Base-by-base conservation (phyloP, 1,140 invertebrate species). In the Phymastichus coffea region DNA sequence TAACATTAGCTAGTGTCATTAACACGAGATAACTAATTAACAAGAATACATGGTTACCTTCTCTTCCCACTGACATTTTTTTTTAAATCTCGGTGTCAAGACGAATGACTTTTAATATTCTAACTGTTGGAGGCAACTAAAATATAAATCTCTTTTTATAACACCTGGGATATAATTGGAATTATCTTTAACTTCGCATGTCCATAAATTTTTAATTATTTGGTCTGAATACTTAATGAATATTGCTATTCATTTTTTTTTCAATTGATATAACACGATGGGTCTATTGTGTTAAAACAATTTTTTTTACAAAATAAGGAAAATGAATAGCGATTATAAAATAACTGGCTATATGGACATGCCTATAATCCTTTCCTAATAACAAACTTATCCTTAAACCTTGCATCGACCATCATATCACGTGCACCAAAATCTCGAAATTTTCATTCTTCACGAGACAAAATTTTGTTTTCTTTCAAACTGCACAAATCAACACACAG, bases 361-460 rank as follows among this genome's bases (percentile, higher is more conserved):
- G 33, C 17, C 41, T 9, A 12, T 33, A 7, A 37, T n/a, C 48
- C 17, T 41, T 47, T 25, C 51, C 35, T 10, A 30, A 14, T 54
- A 25, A 47, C 30, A 17, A 20, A 26, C 52, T 35, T 12, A 28
- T 54, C 57, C 51, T 38, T 23, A n/a, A 54, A 55, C 58, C 58
- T 48, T 48, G 37, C 52, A 51, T 61, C 38, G 12, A 35, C 43
- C 59, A 55, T 61, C n/a, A 25, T 22, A 40, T 61, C 59, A 61
- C 20, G 25, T 56, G 52, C 52, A 56, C 59, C 46, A 49, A 38
- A 60, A 40, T 41, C 37, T 55, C 23, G n/a, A 49, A 12, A 23
- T 37, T 15, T 51, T 61, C 23, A 61, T 55, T 61, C 28, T 37
- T 28, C 26, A 61, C 40, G 10, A 41, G 33, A 40, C 37, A 22